Evolutionary conservation across 2,888 invertebrate species (phyloP), one percentile per base, ranked within the genome.

Genomic region (Macrophya annulata): DNA sequence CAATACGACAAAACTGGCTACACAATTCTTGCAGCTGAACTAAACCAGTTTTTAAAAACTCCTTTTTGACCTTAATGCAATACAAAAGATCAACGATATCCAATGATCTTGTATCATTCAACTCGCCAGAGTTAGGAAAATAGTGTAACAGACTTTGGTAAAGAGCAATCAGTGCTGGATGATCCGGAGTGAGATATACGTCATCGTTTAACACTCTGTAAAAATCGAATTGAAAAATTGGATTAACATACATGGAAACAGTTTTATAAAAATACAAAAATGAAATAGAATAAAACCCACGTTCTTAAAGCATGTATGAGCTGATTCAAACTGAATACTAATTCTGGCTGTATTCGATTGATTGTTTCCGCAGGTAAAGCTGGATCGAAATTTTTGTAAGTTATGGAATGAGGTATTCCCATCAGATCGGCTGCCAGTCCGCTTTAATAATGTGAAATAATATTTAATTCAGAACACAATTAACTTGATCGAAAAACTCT

Each of bases 21-120:
- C 89, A 89, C 43, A 93, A 86, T 21, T 92, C 92, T 87, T 92
- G 91, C 17, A 92, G 86, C 25, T 93, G 93, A 4, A 79, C 87
- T 25, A 92, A 86, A 12, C 93, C 93, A 45, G 88, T 86, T 85
- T 87, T 88, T 9, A 93, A 77, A 10, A 86, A 55, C 0, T 89
- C 86, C 81, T 90, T 88, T 40, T 90, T 92, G 10, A 85, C 74
- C 82, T 89, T 91, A 8, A 93, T 48, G 84, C 93, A 93, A 82
- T 87, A 92, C 68, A 89, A 91, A 31, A 93, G 62, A 86, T 93
- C 93, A 4, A 91, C 68, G 48, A 92, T 59, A 10, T 89, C 86
- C 9, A 45, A 31, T 0, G 86, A 40, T 12, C 71, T 68, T 3
- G 88, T 45, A 43, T 87, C 85, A 51, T 86, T 85, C 4, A 87